These are phyloP conservation scores for Xylocampa areola DNA, from an alignment of 2,888 invertebrate genomes.

Conservation along the genomic window DNA sequence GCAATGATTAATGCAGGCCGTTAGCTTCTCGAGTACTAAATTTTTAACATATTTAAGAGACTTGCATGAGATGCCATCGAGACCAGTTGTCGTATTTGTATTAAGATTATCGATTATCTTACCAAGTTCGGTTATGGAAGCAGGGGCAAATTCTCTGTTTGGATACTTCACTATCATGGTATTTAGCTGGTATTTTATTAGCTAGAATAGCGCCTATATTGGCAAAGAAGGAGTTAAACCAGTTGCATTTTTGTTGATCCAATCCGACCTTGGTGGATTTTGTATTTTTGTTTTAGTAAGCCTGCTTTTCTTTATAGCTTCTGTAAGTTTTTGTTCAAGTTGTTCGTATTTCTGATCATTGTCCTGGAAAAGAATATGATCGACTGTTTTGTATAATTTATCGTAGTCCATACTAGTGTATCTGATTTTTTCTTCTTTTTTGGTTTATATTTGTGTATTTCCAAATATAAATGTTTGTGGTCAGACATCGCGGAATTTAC, in stretches of 20 bases:
- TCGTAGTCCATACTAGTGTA: background rate
- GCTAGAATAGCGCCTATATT: conserved; percentile 1
- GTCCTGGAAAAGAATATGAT: background rate
- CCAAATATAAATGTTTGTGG: background rate
- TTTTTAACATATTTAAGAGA: background rate
- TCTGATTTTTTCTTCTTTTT: background rate
- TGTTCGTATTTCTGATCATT: background rate
- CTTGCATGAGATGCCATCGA: background rate
- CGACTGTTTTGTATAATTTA: background rate
- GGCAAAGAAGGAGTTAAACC: conserved; percentile 6
- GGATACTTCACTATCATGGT: background rate
- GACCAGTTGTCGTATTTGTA: background rate
- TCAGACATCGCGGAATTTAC: conserved; percentile 1
- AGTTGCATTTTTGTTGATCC: conserved; percentile 2
- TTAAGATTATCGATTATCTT: background rate
- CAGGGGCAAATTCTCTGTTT: background rate
- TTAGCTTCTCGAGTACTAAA: too few species aligned
- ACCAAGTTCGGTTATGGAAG: background rate
- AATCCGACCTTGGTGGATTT: background rate
- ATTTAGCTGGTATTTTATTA: background rate
- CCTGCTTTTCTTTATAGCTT: background rate
- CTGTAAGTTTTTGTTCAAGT: background rate
- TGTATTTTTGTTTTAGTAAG: background rate
- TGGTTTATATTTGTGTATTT: conserved; percentile 2
- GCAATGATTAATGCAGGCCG: background rate